Evolutionary conservation across 2,888 invertebrate species (phyloP), one percentile per base, ranked within the genome.

Genomic region (Dicyrtoma fusca): DNA sequence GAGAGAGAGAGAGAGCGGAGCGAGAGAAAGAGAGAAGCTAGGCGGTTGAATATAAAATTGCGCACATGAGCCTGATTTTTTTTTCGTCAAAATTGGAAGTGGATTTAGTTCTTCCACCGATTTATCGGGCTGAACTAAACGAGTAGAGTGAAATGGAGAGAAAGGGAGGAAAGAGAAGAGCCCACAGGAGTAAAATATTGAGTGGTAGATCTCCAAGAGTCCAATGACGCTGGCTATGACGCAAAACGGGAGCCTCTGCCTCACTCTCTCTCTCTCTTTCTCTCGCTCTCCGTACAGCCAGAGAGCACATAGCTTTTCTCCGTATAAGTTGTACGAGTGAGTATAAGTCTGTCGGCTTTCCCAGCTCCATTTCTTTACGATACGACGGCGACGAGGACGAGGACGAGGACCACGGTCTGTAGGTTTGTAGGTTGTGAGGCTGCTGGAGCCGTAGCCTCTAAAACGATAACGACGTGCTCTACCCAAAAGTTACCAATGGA

Each of bases 141-240:
- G 61, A 19, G n/a, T 17, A 42, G 34, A 34, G 42, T 53, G 42
- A 19, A 53, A 13, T n/a, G 21, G 55, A 34, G 34, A 55, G 55
- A 55, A 34, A 66, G 23, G 42, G 55, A 55, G 55, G 55, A 21
- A 42, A 21, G 47, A 44, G 64, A 64, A 64, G 49, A 47, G 19
- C 44, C 55, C 55, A 42, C 66, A 42, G 25, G 51, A 61, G 69
- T 61, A 69, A 61, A 69, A 69, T 69, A 69, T 69, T 59, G 69
- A 69, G 69, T 69, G 62, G 69, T 69, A 51, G 47, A 69, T 69
- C 69, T 62, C 23, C 47, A 49, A 61, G 45, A 62, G 47, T 47
- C 47, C 61, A 47, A 59, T 69, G 69, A 69, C 69, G 69, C 61
- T 34, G 47, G 34, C 62, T 49, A 69, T 69, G 69, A 69, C 69